phyloP scores from a whole-genome alignment of 2,797 vertebrate species.

The Sarcoramphus papa region DNA sequence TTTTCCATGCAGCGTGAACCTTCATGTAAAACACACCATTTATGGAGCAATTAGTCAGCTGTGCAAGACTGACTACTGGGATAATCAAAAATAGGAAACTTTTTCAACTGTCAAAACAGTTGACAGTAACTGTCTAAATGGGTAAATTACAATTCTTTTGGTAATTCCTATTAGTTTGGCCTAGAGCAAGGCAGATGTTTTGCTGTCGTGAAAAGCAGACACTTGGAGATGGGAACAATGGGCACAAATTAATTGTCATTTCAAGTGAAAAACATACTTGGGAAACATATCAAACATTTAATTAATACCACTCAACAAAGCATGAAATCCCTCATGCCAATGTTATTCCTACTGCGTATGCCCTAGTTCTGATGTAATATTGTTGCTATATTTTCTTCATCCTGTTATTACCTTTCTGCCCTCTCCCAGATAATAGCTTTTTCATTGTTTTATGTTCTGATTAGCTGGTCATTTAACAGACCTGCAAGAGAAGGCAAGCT shows the following conservation, averaged over 20 bases:
- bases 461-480: neutral
- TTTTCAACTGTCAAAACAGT: neutral
- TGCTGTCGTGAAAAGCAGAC: neutral
- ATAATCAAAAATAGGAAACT: neutral
- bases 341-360: neutral
- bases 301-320: neutral
- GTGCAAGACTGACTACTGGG: neutral
- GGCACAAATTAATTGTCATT: slow-evolving; percentile 8
- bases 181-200: neutral
- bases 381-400: neutral
- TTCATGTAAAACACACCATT: neutral
- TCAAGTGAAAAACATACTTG: neutral
- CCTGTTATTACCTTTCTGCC: neutral
- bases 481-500: neutral
- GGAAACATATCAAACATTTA: neutral
- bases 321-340: neutral
- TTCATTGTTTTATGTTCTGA: neutral
- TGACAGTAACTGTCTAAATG: neutral
- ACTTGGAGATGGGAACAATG: neutral
- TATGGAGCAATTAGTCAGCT: neutral
- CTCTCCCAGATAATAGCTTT: neutral
- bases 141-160: neutral
- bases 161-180: neutral
- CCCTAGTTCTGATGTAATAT: neutral
- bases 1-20: neutral